These are phyloP conservation scores for Napeogenes inachia DNA, from an alignment of 2,888 invertebrate species.

Conservation along the genomic window DNA sequence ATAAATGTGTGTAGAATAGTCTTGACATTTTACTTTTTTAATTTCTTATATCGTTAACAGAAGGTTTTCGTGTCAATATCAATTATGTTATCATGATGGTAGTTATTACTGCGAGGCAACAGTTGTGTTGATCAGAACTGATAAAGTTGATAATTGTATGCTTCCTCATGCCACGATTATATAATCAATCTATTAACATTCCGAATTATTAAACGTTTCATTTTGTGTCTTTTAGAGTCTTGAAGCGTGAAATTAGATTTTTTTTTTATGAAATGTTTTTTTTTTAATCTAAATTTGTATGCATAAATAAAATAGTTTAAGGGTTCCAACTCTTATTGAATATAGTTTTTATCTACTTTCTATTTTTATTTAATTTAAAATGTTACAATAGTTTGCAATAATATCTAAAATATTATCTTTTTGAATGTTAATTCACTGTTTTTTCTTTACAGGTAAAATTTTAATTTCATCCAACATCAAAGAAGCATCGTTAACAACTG, in stretches of 20 bases:
- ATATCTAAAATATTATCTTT: not conserved
- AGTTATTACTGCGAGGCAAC: slow-evolving; percentile 9
- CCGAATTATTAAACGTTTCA: slow-evolving; percentile 10
- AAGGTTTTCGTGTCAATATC: slow-evolving; percentile 19
- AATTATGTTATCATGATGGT: slow-evolving; percentile 23
- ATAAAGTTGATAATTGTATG: slow-evolving; percentile 14
- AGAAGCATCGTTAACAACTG: not conserved
- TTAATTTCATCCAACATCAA: not conserved
- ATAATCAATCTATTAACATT: slow-evolving; percentile 22
- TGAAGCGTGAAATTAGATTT: too few relatives aligned
- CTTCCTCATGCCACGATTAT: slow-evolving; percentile 22
- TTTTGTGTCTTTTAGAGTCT: too few relatives aligned
- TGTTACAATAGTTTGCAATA: too few relatives aligned
- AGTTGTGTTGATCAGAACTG: not conserved
- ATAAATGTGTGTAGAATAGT: too few relatives aligned
- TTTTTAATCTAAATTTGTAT: too few relatives aligned
- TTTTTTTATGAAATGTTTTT: too few relatives aligned
- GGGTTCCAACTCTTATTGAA: too few relatives aligned
- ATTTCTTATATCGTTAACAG: not conserved
- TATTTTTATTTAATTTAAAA: too few relatives aligned
- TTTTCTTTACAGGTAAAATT: slow-evolving; percentile 11
- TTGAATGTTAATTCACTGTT: not conserved
- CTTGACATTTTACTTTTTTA: not conserved
- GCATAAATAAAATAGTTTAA: too few relatives aligned
- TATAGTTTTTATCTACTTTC: too few relatives aligned